Evolutionary conservation across 2,113 vertebrate genomes (phyloP).

Genomic region (Solenodon paradoxus): DNA sequence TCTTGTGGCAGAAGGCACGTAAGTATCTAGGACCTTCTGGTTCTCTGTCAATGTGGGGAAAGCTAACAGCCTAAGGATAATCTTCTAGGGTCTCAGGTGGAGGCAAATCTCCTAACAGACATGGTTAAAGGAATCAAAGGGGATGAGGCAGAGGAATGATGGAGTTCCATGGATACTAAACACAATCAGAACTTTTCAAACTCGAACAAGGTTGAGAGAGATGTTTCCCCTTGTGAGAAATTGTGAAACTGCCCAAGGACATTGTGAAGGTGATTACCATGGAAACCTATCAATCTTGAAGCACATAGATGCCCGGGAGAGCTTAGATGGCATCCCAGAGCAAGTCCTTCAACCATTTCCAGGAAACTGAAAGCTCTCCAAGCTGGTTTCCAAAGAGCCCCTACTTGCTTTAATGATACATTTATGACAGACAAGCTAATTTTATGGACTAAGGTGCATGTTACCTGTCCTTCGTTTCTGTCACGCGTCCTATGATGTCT

Average conservation of each 20-base stretch:
- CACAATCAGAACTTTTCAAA: not conserved
- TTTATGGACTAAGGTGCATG: not conserved
- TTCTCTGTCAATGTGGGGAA: not conserved
- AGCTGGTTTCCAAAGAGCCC: conserved; percentile 3
- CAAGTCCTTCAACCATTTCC: not conserved
- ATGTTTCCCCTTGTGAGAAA: not conserved
- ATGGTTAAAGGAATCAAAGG: not conserved
- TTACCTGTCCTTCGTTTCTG: not conserved
- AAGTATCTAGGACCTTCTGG: not conserved
- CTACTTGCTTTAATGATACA: not conserved
- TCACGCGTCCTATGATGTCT: not conserved
- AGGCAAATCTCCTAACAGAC: not conserved
- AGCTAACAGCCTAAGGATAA: not conserved
- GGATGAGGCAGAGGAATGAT: not conserved
- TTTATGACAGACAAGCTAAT: not conserved
- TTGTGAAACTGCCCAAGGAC: not conserved
- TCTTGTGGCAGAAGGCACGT: not conserved
- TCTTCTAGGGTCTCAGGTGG: not conserved
- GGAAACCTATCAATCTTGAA: not conserved
- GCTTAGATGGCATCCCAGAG: not conserved
- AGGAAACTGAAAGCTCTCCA: not conserved
- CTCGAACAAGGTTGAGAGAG: not conserved
- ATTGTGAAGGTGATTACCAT: not conserved
- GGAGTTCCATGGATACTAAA: not conserved
- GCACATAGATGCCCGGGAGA: not conserved